Percentiles rank a stretch among this genome's conserved stretches.
phyloP scores from a whole-genome alignment of 2,888 invertebrate genomes.

The Leucozona laternaria region DNA sequence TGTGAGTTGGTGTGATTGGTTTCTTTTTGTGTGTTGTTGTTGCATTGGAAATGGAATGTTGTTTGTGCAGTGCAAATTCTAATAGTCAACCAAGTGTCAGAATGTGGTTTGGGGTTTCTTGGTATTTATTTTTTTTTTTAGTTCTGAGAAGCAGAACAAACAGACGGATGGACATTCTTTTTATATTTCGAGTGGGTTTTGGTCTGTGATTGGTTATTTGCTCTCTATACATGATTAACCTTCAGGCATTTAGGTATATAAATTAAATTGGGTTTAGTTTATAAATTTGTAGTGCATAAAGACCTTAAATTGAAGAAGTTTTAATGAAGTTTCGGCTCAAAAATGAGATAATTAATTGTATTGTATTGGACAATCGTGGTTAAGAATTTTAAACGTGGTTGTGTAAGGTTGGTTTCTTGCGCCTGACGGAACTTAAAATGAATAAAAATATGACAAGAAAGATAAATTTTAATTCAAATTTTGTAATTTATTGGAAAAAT shows the following conservation, averaged over 20 bases:
- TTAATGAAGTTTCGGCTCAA: not conserved
- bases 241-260: not conserved
- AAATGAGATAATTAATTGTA: no score
- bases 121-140: slow-evolving; percentile 3
- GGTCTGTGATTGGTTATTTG: slow-evolving; percentile 55
- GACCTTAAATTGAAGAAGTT: not conserved
- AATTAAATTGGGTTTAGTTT: slow-evolving; percentile 10
- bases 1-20: slow-evolving; percentile 53
- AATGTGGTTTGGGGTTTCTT: slow-evolving; percentile 33
- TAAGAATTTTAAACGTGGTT: no score
- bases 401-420: no score
- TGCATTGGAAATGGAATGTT: slow-evolving; percentile 44
- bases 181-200: slow-evolving; percentile 53
- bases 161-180: slow-evolving; percentile 16
- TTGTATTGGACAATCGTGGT: no score
- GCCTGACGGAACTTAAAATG: no score
- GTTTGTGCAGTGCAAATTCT: slow-evolving; percentile 31
- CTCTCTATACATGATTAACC: slow-evolving; percentile 19
- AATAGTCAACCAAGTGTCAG: slow-evolving; percentile 48
- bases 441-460: no score
- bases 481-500: no score
- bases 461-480: no score
- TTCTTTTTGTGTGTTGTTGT: not conserved
- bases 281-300: not conserved
- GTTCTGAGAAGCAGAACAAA: not conserved